Evolutionary conservation across 1,140 invertebrate species (phyloP).

Genomic region (Drosophila teissieri): DNA sequence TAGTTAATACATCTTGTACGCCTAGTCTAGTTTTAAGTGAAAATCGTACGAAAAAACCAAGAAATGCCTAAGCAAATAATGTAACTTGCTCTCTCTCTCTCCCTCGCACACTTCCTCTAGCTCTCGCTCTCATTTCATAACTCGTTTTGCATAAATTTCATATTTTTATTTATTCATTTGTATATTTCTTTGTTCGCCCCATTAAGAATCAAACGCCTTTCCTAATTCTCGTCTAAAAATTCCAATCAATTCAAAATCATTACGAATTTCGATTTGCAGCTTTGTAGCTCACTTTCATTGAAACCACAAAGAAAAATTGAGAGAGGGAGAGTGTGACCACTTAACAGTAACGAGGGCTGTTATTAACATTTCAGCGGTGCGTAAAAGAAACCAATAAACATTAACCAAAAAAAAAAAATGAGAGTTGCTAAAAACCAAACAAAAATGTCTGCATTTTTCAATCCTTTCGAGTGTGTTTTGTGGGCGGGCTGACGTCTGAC

Average conservation of each 20-base stretch:
- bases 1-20: constrained; percentile 50
- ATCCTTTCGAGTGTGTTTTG: constrained; percentile 55
- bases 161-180: constrained; percentile 4
- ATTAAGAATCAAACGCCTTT: constrained; percentile 19
- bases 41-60: constrained; percentile 5
- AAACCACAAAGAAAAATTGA: constrained; percentile 35
- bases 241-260: constrained; percentile 31
- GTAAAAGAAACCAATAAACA: constrained; percentile 43
- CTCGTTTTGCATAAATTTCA: constrained; percentile 22
- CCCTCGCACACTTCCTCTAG: constrained; percentile 22
- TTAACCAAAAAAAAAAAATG: constrained; percentile 29
- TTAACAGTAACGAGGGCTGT: constrained; percentile 33
- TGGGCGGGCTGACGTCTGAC: constrained; percentile 67
- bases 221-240: constrained; percentile 15
- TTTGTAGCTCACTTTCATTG: constrained; percentile 60
- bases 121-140: constrained; percentile 44
- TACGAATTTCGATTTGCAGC: constrained; percentile 44
- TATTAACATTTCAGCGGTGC: constrained; percentile 43
- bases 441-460: constrained; percentile 51
- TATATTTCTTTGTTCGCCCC: background rate
- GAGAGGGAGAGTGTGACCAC: constrained; percentile 8
- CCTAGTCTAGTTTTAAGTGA: constrained; percentile 53
- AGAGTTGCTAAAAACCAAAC: constrained; percentile 45
- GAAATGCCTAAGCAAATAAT: constrained; percentile 6
- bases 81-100: constrained; percentile 41